Evolutionary conservation across 2,113 vertebrate species (phyloP), one percentile per base, ranked within the genome.

Genomic region (Cynoglossus semilaevis): DNA sequence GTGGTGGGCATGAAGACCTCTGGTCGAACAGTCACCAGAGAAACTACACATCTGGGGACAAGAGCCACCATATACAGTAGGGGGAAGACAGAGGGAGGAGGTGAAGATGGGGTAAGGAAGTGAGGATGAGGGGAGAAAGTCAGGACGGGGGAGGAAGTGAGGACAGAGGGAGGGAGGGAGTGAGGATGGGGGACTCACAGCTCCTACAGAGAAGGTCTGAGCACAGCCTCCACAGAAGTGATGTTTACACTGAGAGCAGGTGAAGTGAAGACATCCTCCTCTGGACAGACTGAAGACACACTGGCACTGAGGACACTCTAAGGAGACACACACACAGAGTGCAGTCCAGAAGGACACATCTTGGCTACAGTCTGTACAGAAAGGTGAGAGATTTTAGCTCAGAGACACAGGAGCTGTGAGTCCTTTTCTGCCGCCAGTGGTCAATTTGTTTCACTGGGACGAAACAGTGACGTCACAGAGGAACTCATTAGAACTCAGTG

Each of bases 231-330:
- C 91, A 38, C 91, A 92, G 83, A 92, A 92, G 58, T 91, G 80
- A 29, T 90, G 77, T 15, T 73, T 79, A 76, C 91, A 92, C 67
- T 90, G 90, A 12, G 72, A 82, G 82, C 91, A 92, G 51, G 76
- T 89, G 77, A 92, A 91, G 83, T 92, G 91, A 15, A 92, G 85
- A 68, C 91, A 92, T 0, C 91, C 91, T 15, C 91, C 91, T 83
- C 67, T 89, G 3, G 89, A 88, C 47, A 91, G 74, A 18, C 85
- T 79, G 87, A 90, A 92, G 47, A 88, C 61, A 19, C 67, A 77
- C 17, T 71, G 86, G 70, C 91, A 92, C 44, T 75, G 71, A 1
- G 91, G 91, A 72, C 91, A 92, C 61, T 88, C 91, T 92, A 85
- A 48, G 54, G 57, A 79, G 15, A 15, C 4, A n/a, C n/a, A n/a